These are phyloP conservation scores for Aphelenchoides bicaudatus DNA, from an alignment of 2,888 invertebrate genomes.

Conservation along the genomic window DNA sequence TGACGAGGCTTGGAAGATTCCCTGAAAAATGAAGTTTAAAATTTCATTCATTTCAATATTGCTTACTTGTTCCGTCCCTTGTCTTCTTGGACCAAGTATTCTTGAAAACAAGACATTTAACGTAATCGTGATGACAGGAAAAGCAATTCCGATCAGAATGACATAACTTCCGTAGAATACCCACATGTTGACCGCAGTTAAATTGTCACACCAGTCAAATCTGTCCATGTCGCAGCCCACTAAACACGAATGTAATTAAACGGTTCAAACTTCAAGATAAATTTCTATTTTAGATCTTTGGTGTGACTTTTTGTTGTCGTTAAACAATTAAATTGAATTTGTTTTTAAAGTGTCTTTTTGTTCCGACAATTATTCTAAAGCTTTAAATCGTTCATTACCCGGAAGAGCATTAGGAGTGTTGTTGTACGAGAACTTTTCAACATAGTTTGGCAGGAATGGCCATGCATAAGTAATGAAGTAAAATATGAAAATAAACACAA, in stretches of 20 bases:
- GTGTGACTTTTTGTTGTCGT: too few species aligned
- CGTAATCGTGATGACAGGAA: slow-evolving; percentile 61
- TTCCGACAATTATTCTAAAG: background rate
- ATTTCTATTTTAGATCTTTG: too few species aligned
- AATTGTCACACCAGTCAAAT: slow-evolving; percentile 27
- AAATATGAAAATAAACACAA: slow-evolving; percentile 20
- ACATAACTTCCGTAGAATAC: slow-evolving; percentile 38
- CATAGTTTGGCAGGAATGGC: slow-evolving; percentile 22
- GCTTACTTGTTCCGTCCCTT: slow-evolving; percentile 32
- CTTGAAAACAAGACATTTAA: slow-evolving; percentile 42
- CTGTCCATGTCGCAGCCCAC: slow-evolving; percentile 29
- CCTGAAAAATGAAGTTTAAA: too few species aligned
- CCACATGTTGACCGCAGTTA: slow-evolving; percentile 25
- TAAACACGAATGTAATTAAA: too few species aligned
- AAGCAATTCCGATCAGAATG: slow-evolving; percentile 54
- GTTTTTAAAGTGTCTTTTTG: background rate
- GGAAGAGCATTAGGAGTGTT: too few species aligned
- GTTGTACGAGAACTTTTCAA: slow-evolving; percentile 1
- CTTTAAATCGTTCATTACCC: background rate
- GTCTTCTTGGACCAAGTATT: slow-evolving; percentile 56
- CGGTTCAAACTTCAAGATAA: too few species aligned
- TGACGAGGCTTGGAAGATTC: slow-evolving; percentile 54
- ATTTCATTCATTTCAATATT: too few species aligned
- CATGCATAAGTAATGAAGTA: slow-evolving; percentile 23
- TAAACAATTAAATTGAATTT: too few species aligned